Evolutionary conservation across 2,113 vertebrate genomes (phyloP).

Genomic region (Dicerorhinus sumatrensis): DNA sequence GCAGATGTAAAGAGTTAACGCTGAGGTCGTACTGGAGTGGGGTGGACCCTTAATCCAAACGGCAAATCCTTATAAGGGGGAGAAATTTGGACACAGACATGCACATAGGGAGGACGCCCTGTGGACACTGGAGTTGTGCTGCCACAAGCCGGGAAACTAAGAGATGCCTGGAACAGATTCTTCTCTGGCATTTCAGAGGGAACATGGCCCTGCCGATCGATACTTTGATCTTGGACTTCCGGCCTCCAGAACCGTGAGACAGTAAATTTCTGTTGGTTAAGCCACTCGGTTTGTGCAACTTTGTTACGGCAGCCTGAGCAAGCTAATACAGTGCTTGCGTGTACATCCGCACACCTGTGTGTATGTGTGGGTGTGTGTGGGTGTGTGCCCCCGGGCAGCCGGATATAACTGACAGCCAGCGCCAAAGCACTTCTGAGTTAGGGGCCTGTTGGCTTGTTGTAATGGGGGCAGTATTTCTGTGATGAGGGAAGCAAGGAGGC

Average conservation of each 20-base stretch:
- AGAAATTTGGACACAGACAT: not conserved
- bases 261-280: not conserved
- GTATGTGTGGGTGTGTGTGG: too few relatives aligned
- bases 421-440: not conserved
- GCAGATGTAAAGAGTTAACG: not conserved
- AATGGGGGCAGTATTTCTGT: too few relatives aligned
- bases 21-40: not conserved
- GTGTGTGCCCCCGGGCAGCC: not conserved
- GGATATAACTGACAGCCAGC: not conserved
- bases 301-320: rapidly evolving
- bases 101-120: not conserved
- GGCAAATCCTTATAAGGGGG: not conserved
- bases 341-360: not conserved
- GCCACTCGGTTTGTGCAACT: not conserved
- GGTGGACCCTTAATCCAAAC: not conserved
- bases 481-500: too few relatives aligned
- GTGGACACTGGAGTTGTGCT: too few relatives aligned
- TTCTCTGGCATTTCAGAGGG: not conserved
- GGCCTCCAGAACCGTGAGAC: not conserved
- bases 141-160: not conserved
- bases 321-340: not conserved
- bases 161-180: not conserved
- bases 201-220: rapidly evolving
- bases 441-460: too few relatives aligned
- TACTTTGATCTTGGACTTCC: not conserved